These are phyloP conservation scores for Bambusicola thoracicus DNA, from an alignment of 2,113 vertebrate species.

Conservation along the genomic window DNA sequence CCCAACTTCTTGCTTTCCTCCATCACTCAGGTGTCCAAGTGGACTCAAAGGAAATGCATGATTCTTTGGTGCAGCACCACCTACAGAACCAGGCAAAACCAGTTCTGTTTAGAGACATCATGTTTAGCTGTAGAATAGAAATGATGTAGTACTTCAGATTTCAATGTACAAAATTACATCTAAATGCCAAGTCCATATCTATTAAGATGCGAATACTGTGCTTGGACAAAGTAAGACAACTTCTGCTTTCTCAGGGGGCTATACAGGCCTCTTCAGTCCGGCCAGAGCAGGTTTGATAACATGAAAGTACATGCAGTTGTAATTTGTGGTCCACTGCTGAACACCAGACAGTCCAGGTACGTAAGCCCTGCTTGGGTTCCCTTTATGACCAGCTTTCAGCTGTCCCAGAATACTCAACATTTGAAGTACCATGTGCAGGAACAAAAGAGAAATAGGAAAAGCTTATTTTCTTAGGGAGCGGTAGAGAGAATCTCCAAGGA, in stretches of 20 bases:
- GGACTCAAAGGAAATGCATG: background rate
- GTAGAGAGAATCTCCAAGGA: background rate
- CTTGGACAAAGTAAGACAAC: background rate
- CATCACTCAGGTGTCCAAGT: background rate
- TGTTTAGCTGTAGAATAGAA: background rate
- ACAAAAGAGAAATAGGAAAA: background rate
- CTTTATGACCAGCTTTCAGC: background rate
- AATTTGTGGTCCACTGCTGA: background rate
- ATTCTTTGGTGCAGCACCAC: background rate
- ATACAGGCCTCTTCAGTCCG: background rate
- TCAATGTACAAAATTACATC: background rate
- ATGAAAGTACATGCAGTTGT: background rate
- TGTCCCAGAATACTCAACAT: background rate
- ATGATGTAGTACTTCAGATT: background rate
- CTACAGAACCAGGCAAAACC: background rate
- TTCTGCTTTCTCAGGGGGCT: background rate
- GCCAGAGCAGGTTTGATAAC: background rate
- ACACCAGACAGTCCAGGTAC: background rate
- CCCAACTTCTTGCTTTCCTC: background rate
- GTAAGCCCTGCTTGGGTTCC: background rate
- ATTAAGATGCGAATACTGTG: background rate
- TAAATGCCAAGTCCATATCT: background rate
- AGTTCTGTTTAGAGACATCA: background rate
- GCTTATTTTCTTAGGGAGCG: fast-evolving
- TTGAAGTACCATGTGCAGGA: background rate